Conservation (phyloP, 2,888 invertebrate species). For the Halictus quadricinctus region DNA sequence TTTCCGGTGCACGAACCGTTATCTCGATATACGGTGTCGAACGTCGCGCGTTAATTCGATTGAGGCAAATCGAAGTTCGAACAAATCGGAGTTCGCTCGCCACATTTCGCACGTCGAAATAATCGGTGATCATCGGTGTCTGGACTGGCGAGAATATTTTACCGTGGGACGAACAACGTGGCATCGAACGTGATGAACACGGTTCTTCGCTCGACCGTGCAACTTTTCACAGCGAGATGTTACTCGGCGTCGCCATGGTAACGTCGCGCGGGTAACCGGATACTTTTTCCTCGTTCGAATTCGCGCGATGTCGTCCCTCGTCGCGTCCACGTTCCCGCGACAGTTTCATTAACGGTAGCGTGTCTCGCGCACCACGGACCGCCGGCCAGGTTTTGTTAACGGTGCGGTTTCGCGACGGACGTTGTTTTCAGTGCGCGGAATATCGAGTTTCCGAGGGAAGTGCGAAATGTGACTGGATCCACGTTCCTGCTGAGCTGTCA, state of each 20-base stretch:
- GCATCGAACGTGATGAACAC: background rate
- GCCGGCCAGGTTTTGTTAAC: constrained; percentile 3
- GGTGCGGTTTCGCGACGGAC: constrained; percentile 14
- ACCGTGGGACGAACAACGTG: background rate
- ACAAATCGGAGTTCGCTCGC: background rate
- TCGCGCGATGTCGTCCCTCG: constrained; percentile 25
- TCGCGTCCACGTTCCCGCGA: background rate
- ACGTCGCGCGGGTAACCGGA: constrained; percentile 40
- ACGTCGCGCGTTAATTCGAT: background rate
- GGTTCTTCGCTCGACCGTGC: background rate
- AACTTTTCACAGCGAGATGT: constrained; percentile 1
- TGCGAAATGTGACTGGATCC: constrained; percentile 55
- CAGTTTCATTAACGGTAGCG: constrained; percentile 1
- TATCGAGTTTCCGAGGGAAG: constrained; percentile 36
- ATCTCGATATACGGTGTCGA: background rate
- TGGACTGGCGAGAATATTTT: background rate
- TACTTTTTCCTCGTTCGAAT: constrained; percentile 4
- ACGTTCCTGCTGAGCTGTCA: constrained; percentile 28
- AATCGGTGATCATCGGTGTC: background rate
- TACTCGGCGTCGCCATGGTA: constrained; percentile 19
- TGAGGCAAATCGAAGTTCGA: background rate
- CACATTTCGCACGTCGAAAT: background rate
- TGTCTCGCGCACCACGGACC: background rate
- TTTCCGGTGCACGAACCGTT: constrained; percentile 30
- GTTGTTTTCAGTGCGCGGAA: constrained; percentile 33